These are phyloP conservation scores for Dolichotis patagonum DNA, from an alignment of 2,113 vertebrate species.

Conservation along the genomic window DNA sequence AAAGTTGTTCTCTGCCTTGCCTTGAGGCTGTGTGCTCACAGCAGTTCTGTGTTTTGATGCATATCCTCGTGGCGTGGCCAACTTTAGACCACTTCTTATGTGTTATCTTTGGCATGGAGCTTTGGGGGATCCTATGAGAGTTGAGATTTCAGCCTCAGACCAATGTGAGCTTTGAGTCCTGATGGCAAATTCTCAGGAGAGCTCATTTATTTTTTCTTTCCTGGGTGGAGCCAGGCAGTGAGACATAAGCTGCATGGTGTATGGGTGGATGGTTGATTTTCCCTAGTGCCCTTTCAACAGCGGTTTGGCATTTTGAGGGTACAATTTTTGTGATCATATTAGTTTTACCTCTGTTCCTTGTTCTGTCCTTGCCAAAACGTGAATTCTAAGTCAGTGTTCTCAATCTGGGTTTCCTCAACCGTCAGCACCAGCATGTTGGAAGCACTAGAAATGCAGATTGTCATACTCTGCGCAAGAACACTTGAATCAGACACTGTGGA, in stretches of 20 bases:
- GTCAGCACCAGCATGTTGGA: neutral
- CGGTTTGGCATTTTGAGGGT: neutral
- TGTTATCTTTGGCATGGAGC: neutral
- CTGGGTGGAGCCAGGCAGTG: neutral
- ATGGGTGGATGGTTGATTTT: neutral
- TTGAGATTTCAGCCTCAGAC: neutral
- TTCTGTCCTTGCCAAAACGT: neutral
- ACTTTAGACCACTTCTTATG: no score
- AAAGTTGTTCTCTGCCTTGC: rapidly evolving
- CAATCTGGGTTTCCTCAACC: neutral
- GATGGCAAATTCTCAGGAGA: neutral
- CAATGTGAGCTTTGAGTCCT: neutral
- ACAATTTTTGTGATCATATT: rapidly evolving
- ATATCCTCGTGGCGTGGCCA: rapidly evolving
- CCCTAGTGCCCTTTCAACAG: rapidly evolving
- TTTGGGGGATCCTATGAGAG: neutral
- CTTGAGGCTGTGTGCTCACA: rapidly evolving
- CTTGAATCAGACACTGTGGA: no score
- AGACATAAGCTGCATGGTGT: rapidly evolving
- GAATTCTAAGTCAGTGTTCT: no score
- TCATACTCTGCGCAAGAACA: neutral
- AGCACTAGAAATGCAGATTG: neutral
- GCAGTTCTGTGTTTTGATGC: neutral
- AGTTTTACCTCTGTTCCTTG: neutral
- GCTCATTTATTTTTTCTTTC: neutral